Base-by-base conservation (phyloP, 2,113 vertebrate genomes). In the Campylomormyrus tamandua region DNA sequence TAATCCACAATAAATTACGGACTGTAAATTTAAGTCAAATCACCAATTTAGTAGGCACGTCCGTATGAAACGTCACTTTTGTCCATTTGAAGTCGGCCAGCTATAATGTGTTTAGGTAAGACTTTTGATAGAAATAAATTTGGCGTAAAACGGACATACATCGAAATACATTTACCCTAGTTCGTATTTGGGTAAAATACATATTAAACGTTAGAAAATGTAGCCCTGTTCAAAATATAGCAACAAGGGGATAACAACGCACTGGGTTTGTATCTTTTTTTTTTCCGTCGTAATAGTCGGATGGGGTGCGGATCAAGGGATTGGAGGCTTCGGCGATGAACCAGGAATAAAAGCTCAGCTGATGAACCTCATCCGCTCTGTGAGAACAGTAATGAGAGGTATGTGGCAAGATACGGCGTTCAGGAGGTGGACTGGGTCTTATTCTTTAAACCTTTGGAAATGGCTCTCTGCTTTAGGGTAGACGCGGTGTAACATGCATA, bases 361-460 rank as follows among this genome's bases (percentile, higher is more conserved):
- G 58, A 96, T 95, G 88, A 98, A 98, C 89, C 97, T 99, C 7
- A 96, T 99, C 92, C 97, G 97, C 92, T 98, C 98, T 0, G 95
- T 99, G 90, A 95, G 97, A 92, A 99, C 97, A 0, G 97, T 99
- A 88, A 99, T 99, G 98, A 96, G 98, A 97, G 97, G 98, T 98
- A 91, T 94, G 92, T 80, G 56, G 53, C 11, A 52, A 74, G 66
- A 74, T 24, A 62, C 56, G 56, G 56, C 21, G 2, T n/a, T 62
- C 56, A n/a, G 56, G 7, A 62, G 24, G 56, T 58, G 56, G 21
- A 24, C 21, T 24, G 56, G 6, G 21, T 21, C 6, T 58, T 58
- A 2, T 21, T 58, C 5, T 58, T 62, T 62, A 62, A n/a, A n/a
- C 7, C 58, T n/a, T 27, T 27, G n/a, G 8, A 27, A 66, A 27